Evolutionary conservation across 1,140 invertebrate genomes (phyloP).

Genomic region (Doryteuthis pealeii): DNA sequence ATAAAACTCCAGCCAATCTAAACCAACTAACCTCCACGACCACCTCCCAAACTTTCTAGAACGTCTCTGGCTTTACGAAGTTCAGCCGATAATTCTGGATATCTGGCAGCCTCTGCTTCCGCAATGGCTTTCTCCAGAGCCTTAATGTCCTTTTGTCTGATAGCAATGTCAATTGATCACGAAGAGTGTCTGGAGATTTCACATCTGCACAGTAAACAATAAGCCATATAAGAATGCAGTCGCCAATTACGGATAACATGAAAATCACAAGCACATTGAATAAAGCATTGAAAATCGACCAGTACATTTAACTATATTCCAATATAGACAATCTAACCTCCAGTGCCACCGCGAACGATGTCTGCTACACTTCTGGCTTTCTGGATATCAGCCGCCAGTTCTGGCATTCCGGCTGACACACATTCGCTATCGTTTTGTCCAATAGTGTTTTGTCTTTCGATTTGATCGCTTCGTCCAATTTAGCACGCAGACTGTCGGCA

Average conservation of each 20-base stretch:
- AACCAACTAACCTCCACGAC: not conserved
- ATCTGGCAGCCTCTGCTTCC: not conserved
- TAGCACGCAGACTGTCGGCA: not conserved
- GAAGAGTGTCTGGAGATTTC: not conserved
- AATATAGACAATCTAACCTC: conserved; percentile 5
- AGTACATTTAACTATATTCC: too few relatives aligned
- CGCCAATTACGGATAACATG: too few relatives aligned
- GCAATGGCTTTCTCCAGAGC: not conserved
- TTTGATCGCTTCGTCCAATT: not conserved
- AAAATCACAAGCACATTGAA: too few relatives aligned
- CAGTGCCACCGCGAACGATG: not conserved
- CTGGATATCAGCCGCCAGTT: not conserved
- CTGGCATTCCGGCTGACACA: conserved; percentile 6
- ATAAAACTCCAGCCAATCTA: too few relatives aligned
- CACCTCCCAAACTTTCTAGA: not conserved
- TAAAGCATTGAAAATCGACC: too few relatives aligned
- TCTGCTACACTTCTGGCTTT: not conserved
- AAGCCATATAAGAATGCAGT: too few relatives aligned
- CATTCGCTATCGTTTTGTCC: not conserved
- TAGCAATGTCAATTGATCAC: not conserved
- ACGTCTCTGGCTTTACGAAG: not conserved
- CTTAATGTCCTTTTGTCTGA: not conserved
- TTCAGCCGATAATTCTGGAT: not conserved
- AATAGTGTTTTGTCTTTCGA: not conserved
- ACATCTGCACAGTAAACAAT: too few relatives aligned